Percentiles rank a stretch among this genome's conserved stretches.
Evolutionary conservation across 2,888 invertebrate species (phyloP).

Genomic region (Hirtodrosophila cameraria): DNA sequence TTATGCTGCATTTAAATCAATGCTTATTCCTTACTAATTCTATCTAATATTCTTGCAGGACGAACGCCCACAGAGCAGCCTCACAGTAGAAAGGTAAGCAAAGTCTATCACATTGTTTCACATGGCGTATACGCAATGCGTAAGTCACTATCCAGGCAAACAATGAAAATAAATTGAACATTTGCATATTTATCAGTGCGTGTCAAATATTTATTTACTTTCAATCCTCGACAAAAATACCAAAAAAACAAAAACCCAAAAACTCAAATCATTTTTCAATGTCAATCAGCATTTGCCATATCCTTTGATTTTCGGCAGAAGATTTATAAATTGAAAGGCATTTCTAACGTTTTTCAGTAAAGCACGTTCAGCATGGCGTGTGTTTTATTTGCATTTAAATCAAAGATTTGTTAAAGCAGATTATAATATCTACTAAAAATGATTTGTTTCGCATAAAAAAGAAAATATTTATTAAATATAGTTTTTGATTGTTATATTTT

Average conservation of each 20-base stretch:
- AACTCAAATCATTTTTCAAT: slow-evolving; percentile 60
- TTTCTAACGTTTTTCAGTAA: too few species aligned
- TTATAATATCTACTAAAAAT: too few species aligned
- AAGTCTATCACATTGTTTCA: slow-evolving; percentile 12
- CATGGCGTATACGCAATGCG: slow-evolving; percentile 32
- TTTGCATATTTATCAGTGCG: slow-evolving; percentile 43
- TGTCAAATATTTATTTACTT: slow-evolving; percentile 39
- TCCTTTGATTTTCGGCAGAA: not conserved
- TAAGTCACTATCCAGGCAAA: slow-evolving; percentile 4
- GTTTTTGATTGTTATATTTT: too few species aligned
- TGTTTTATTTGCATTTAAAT: too few species aligned
- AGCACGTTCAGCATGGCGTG: too few species aligned
- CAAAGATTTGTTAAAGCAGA: too few species aligned
- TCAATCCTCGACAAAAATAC: slow-evolving; percentile 18
- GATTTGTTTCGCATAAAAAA: too few species aligned
- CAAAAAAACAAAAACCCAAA: not conserved
- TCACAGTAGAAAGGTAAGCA: slow-evolving; percentile 38
- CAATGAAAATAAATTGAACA: slow-evolving; percentile 25
- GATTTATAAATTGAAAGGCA: too few species aligned
- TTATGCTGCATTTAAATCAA: slow-evolving; percentile 62
- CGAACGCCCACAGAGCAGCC: not conserved
- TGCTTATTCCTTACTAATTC: slow-evolving; percentile 35
- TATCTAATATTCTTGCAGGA: slow-evolving; percentile 43
- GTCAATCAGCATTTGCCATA: slow-evolving; percentile 49
- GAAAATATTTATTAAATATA: too few species aligned